Evolutionary conservation across 2,888 invertebrate species (phyloP).

Genomic region (Microctonus aethiopoides): DNA sequence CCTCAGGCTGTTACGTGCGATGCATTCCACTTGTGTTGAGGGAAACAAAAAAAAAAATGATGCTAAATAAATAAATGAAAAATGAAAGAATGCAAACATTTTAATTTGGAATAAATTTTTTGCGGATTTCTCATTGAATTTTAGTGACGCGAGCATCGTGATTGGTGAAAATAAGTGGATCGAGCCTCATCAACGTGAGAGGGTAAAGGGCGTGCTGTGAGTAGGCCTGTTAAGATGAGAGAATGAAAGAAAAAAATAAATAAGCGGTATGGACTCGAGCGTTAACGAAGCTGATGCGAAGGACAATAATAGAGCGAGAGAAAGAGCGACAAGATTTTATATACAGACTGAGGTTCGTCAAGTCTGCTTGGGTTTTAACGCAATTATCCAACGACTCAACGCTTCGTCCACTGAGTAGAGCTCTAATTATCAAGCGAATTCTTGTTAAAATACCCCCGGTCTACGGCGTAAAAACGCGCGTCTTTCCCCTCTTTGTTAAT

Average conservation of each 20-base stretch:
- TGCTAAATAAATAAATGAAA: neutral
- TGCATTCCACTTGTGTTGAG: neutral
- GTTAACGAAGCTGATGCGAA: constrained; percentile 43
- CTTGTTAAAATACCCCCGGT: constrained; percentile 58
- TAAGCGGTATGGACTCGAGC: constrained; percentile 30
- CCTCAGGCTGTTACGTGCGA: constrained; percentile 7
- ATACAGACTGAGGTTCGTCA: neutral
- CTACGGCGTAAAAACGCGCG: constrained; percentile 42
- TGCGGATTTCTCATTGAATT: neutral
- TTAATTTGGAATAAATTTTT: constrained; percentile 3
- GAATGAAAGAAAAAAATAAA: constrained; percentile 30
- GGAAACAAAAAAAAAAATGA: neutral
- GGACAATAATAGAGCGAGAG: constrained; percentile 22
- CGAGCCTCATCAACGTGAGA: constrained; percentile 34
- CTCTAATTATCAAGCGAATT: constrained; percentile 60
- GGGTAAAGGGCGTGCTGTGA: constrained; percentile 45
- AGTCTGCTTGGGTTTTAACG: constrained; percentile 46
- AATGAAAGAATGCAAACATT: neutral
- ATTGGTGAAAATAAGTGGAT: constrained; percentile 32
- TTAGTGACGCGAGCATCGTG: neutral
- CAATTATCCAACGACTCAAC: constrained; percentile 52
- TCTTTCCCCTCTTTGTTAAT: constrained; percentile 22
- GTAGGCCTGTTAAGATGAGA: neutral
- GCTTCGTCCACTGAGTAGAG: constrained; percentile 33
- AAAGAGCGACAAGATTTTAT: constrained; percentile 22